Conservation (phyloP, 2,113 vertebrate genomes). For the Scortum barcoo region DNA sequence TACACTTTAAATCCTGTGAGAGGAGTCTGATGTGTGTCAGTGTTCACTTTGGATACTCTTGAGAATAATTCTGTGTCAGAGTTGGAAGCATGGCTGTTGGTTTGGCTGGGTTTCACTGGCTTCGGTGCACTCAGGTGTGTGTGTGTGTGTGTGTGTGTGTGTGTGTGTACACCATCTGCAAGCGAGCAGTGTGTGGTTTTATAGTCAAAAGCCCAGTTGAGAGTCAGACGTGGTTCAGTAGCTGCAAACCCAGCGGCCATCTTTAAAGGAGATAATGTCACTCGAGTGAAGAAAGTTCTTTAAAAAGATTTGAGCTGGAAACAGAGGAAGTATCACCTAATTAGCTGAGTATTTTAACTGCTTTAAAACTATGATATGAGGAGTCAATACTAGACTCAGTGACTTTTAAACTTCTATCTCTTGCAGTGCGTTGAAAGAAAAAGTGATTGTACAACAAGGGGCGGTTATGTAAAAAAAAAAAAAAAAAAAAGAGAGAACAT, state of each 20-base stretch:
- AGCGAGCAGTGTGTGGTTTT: slow-evolving; percentile 17
- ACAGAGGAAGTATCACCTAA: slow-evolving; percentile 19
- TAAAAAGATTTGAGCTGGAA: slow-evolving; percentile 25
- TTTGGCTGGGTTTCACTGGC: slow-evolving; percentile 38
- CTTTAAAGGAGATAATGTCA: slow-evolving; percentile 38
- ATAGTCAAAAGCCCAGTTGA: slow-evolving; percentile 38
- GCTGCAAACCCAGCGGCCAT: slow-evolving; percentile 25
- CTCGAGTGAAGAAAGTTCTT: slow-evolving; percentile 34
- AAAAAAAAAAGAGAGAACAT: slow-evolving; percentile 8
- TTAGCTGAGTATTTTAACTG: slow-evolving; percentile 37
- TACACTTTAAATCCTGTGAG: slow-evolving; percentile 43
- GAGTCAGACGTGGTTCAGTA: slow-evolving; percentile 50
- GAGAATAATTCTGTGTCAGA: slow-evolving; percentile 45
- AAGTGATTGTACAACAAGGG: not conserved
- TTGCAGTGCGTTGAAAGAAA: slow-evolving; percentile 13
- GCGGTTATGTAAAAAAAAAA: slow-evolving; percentile 2
- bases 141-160: slow-evolving; percentile 14
- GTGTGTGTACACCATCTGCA: slow-evolving; percentile 52
- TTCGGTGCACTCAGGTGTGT: not conserved
- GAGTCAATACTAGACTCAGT: not conserved
- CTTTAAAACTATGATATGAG: slow-evolving; percentile 26
- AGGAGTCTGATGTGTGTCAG: slow-evolving; percentile 47
- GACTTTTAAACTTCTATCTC: not conserved
- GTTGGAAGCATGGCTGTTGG: slow-evolving; percentile 35
- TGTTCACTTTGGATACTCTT: slow-evolving; percentile 35